Evolutionary conservation across 2,113 vertebrate species (phyloP).

Genomic region (Morone saxatilis): DNA sequence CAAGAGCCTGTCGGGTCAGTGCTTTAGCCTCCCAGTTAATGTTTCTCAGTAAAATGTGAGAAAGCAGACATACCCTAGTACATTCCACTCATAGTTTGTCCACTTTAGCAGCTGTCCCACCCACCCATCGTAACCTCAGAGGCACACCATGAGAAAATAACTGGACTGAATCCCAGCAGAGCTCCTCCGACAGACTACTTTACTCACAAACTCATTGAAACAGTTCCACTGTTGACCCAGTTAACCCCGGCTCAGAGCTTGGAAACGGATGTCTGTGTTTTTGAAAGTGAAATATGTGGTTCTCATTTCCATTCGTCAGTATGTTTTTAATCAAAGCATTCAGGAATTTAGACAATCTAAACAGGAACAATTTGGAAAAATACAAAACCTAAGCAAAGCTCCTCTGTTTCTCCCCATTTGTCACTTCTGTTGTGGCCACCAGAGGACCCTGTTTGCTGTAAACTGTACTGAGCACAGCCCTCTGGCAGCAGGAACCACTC

Average conservation of each 20-base stretch:
- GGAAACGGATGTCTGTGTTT: slow-evolving; percentile 10
- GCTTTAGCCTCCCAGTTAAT: background rate
- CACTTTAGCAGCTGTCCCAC: background rate
- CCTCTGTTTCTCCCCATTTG: background rate
- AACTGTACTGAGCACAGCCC: no score
- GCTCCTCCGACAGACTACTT: background rate
- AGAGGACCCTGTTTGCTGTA: background rate
- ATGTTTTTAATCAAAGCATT: background rate
- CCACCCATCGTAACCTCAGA: background rate
- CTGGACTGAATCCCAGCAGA: background rate
- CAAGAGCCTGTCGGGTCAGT: background rate
- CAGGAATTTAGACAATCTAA: background rate
- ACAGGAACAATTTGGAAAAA: background rate
- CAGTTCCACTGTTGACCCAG: slow-evolving; percentile 22
- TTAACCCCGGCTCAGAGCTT: background rate
- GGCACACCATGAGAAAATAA: slow-evolving; percentile 8
- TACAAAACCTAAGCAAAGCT: background rate
- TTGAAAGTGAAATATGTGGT: background rate
- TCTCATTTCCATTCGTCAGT: background rate
- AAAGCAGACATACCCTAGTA: slow-evolving; percentile 18
- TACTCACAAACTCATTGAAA: slow-evolving; percentile 27
- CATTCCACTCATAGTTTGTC: slow-evolving; percentile 55
- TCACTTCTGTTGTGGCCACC: background rate
- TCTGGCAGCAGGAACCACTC: no score
- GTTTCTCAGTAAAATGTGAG: slow-evolving; percentile 29